Percentiles rank a stretch among this genome's conserved stretches.
phyloP scores from a whole-genome alignment of 1,140 invertebrate genomes.

The Marisa cornuarietis region DNA sequence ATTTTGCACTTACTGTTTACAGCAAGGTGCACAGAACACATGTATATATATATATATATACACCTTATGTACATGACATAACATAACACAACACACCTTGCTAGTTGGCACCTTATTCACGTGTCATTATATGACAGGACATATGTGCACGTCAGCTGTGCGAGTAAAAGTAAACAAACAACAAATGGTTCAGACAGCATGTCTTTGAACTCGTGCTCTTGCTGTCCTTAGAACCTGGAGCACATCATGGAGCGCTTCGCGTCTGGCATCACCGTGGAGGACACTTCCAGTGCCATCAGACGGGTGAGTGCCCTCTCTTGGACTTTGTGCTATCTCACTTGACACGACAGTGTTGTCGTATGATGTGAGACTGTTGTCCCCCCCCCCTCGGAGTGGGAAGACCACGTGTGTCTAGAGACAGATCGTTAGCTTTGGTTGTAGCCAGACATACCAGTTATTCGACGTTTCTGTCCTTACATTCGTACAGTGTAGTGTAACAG shows the following conservation, averaged over 20 bases:
- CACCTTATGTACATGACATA: too few species aligned
- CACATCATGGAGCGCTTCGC: slow-evolving; percentile 57
- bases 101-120: too few species aligned
- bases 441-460: too few species aligned
- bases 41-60: not conserved
- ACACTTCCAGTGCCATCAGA: slow-evolving; percentile 59
- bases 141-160: not conserved
- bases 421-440: too few species aligned
- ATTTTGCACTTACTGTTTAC: too few species aligned
- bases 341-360: too few species aligned
- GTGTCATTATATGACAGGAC: not conserved
- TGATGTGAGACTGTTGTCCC: too few species aligned
- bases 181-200: not conserved
- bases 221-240: slow-evolving; percentile 51
- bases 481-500: too few species aligned
- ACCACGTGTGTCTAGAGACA: too few species aligned
- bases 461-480: too few species aligned
- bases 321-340: too few species aligned
- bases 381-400: too few species aligned
- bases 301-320: slow-evolving; percentile 36
- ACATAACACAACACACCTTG: not conserved
- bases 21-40: not conserved
- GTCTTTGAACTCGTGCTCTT: not conserved
- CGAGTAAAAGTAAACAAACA: not conserved
- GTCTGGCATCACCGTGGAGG: slow-evolving; percentile 60